Conservation (phyloP, 1,140 invertebrate genomes). For the Contarinia nasturtii region DNA sequence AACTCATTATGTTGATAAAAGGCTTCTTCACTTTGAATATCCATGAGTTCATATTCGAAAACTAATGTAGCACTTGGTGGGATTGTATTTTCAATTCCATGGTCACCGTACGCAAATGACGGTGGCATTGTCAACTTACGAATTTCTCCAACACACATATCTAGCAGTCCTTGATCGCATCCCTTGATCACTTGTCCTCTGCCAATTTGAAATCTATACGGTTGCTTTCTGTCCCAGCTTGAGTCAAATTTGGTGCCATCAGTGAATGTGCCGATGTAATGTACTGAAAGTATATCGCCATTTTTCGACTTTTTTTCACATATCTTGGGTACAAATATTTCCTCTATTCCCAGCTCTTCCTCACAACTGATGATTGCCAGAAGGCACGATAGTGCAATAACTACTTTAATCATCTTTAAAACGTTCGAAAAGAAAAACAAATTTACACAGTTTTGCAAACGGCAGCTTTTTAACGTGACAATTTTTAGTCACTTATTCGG, state of each 20-base stretch:
- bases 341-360: too few species aligned
- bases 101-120: slow-evolving; percentile 53
- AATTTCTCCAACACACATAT: slow-evolving; percentile 67
- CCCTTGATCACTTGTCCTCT: slow-evolving; percentile 66
- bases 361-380: too few species aligned
- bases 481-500: too few species aligned
- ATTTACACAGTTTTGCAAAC: too few species aligned
- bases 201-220: neutral
- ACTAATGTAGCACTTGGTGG: slow-evolving; percentile 56
- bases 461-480: too few species aligned
- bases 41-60: slow-evolving; percentile 73
- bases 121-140: slow-evolving; percentile 61
- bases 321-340: too few species aligned
- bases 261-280: neutral
- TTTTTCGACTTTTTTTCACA: too few species aligned
- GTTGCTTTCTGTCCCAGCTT: neutral
- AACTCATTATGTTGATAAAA: too few species aligned
- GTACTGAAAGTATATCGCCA: neutral
- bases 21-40: too few species aligned
- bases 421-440: too few species aligned
- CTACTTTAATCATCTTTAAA: too few species aligned
- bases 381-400: too few species aligned
- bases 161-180: slow-evolving; percentile 64
- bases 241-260: neutral
- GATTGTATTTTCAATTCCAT: slow-evolving; percentile 54